phyloP scores from a whole-genome alignment of 2,113 vertebrate species.

The Morone chrysops region DNA sequence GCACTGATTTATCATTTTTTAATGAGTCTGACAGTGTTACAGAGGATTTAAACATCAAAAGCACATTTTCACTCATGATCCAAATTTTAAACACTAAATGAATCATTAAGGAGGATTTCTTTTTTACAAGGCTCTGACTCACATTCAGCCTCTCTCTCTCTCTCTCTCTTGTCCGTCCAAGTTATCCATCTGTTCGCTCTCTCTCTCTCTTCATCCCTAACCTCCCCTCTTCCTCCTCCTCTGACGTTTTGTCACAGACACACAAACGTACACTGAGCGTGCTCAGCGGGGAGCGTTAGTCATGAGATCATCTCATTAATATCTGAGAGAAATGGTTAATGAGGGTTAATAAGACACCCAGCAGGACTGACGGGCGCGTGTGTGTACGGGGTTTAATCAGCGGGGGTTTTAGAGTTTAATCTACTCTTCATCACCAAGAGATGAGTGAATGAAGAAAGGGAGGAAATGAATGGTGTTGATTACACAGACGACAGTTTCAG shows the following conservation, averaged over 20 bases:
- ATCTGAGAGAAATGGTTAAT: slow-evolving; percentile 49
- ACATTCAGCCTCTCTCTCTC: background rate
- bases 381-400: background rate
- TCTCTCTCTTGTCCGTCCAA: background rate
- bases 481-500: background rate
- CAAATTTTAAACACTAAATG: background rate
- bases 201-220: background rate
- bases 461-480: background rate
- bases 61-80: background rate
- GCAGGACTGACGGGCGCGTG: slow-evolving; percentile 23
- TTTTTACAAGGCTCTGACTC: background rate
- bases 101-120: background rate
- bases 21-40: too few species aligned
- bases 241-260: background rate
- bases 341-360: slow-evolving; percentile 61
- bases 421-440: background rate
- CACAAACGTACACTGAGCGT: slow-evolving; percentile 3
- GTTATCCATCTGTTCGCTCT: slow-evolving; percentile 8
- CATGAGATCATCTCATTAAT: slow-evolving; percentile 42
- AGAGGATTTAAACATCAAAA: too few species aligned
- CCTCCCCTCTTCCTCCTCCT: background rate
- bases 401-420: background rate
- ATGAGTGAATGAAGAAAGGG: background rate
- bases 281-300: slow-evolving; percentile 27
- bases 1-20: too few species aligned